Percentiles rank a stretch among this genome's conserved stretches.
Conservation (phyloP, 2,888 invertebrate genomes). For the Sinopyrophorus schimmeli region DNA sequence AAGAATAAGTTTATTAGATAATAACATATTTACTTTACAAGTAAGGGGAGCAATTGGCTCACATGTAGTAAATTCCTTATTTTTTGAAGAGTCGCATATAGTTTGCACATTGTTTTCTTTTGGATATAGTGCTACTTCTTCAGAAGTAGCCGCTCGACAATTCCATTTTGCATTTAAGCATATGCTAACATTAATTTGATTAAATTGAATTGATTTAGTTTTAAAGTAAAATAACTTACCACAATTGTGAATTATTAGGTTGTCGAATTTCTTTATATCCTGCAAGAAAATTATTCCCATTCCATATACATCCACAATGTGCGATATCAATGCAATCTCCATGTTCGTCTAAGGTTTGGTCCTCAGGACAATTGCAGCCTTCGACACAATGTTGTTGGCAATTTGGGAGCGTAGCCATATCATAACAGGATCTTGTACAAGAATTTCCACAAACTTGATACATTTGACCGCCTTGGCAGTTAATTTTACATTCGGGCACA, state of each 20-base stretch:
- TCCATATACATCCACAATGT: constrained; percentile 76
- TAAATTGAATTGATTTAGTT: too few species aligned
- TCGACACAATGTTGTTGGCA: constrained; percentile 77
- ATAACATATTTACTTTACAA: constrained; percentile 63
- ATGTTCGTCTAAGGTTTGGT: constrained; percentile 71
- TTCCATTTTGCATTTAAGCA: constrained; percentile 73
- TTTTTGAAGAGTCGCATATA: constrained; percentile 66
- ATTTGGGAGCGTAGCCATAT: constrained; percentile 57
- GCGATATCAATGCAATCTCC: constrained; percentile 77
- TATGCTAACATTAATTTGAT: constrained; percentile 59
- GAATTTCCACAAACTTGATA: constrained; percentile 86
- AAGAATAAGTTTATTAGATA: not conserved
- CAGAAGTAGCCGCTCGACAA: constrained; percentile 66
- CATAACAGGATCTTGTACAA: constrained; percentile 75
- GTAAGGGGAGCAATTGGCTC: constrained; percentile 75
- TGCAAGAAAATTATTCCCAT: constrained; percentile 71
- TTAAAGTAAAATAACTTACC: constrained; percentile 60
- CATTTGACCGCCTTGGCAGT: constrained; percentile 77
- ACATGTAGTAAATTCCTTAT: constrained; percentile 78
- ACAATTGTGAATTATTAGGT: constrained; percentile 71
- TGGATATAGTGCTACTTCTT: constrained; percentile 68
- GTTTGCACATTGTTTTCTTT: constrained; percentile 65
- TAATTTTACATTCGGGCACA: constrained; percentile 76
- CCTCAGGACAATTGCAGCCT: constrained; percentile 86
- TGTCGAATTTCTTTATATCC: constrained; percentile 77